These are phyloP conservation scores for Drosophila ogumai DNA, from an alignment of 1,140 invertebrate genomes.

Conservation along the genomic window DNA sequence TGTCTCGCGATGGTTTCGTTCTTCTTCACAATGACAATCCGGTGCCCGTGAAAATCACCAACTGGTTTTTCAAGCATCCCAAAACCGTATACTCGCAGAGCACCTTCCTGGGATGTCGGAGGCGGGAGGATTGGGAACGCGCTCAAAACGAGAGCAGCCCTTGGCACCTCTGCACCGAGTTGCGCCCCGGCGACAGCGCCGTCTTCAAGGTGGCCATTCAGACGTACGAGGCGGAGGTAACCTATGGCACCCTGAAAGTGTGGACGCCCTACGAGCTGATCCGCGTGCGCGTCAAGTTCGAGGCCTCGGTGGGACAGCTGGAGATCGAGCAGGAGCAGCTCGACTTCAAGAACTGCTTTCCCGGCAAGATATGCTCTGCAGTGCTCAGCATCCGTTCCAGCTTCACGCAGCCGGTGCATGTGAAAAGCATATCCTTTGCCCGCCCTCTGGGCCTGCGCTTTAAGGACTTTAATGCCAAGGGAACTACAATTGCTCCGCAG, in stretches of 20 bases:
- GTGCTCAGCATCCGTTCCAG: conserved; percentile 90
- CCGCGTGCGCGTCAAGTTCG: conserved; percentile 87
- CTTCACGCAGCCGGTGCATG: conserved; percentile 90
- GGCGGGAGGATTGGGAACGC: neutral
- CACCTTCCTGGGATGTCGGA: conserved; percentile 63
- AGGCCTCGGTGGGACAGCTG: conserved; percentile 87
- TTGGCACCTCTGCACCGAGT: conserved; percentile 49
- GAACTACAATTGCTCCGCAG: conserved; percentile 79
- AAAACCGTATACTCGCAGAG: conserved; percentile 67
- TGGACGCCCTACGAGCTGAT: conserved; percentile 90
- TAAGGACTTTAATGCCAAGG: conserved; percentile 86
- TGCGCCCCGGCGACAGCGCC: conserved; percentile 85
- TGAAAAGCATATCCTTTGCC: conserved; percentile 85
- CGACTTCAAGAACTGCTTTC: conserved; percentile 92
- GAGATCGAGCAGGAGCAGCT: conserved; percentile 88
- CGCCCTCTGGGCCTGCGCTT: conserved; percentile 61
- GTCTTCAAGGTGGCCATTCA: conserved; percentile 90
- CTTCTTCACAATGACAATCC: conserved; percentile 79
- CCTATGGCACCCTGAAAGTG: conserved; percentile 90
- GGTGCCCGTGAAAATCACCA: conserved; percentile 69
- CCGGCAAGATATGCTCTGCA: conserved; percentile 91
- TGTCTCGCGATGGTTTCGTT: conserved; percentile 67
- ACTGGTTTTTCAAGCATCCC: conserved; percentile 73
- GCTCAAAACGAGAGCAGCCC: conserved; percentile 24
- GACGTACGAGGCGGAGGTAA: conserved; percentile 89